Base-by-base conservation (phyloP, 2,797 vertebrate genomes). In the Hylomyscus alleni region DNA sequence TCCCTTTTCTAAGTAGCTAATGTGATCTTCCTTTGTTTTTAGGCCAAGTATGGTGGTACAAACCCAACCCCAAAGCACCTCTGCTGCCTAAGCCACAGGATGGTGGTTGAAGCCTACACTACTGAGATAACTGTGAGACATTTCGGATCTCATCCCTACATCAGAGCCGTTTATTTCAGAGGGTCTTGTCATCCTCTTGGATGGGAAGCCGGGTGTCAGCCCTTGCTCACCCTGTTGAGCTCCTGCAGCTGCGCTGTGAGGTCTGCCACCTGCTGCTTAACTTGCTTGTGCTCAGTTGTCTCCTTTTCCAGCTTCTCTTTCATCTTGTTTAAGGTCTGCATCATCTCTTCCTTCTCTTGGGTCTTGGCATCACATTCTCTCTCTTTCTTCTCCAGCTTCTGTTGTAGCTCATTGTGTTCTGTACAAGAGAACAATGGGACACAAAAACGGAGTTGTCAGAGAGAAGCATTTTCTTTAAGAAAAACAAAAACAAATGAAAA, bases 291-390 rank as follows among this genome's bases (percentile, higher is more conserved):
- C 98, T 99, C 99, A 0, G 97, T 99, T 47, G 99, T 99, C 98
- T 99, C 99, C 96, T 99, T 99, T 94, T 99, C 99, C 96, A 99
- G 99, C 97, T 99, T 99, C 98, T 99, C 99, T 98, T 99, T 99
- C 99, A 99, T 99, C 98, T 99, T 99, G 98, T 99, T 99, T 97
- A 99, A 99, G 0, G 99, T 99, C 98, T 99, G 99, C 99, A 99
- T 99, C 99, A 99, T 99, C 97, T 99, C 99, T 37, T 99, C 99
- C 95, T 99, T 99, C 99, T 99, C 99, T 98, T 99, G 99, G 29
- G 99, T 99, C 99, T 99, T 99, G 97, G 99, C 99, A 0, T 99
- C 99, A 44, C 99, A 99, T 96, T 99, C 99, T 0, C 99, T 97
- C 97, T 99, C 99, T 97, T 99, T 99, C 98, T 99, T 99, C 78